phyloP scores from a whole-genome alignment of 2,797 vertebrate genomes.

The Martes flavigula region DNA sequence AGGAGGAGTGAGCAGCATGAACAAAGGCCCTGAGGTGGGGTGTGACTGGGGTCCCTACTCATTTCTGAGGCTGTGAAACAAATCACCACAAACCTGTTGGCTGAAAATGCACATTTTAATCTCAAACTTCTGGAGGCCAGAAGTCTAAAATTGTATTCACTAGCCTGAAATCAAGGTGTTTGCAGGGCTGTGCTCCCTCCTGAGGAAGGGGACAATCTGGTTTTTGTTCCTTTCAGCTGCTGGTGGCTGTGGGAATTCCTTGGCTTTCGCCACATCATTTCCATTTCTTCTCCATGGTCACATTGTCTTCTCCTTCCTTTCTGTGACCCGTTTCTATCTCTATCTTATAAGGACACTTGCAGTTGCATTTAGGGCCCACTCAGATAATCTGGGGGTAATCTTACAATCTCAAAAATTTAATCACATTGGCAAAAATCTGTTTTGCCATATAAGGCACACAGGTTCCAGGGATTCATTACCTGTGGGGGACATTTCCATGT shows the following conservation, averaged over 20 bases:
- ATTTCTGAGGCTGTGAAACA: not conserved
- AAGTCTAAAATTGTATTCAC: not conserved
- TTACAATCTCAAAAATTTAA: not conserved
- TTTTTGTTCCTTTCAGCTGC: not conserved
- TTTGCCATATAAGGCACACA: not conserved
- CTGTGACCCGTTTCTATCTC: not conserved
- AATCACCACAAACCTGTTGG: not conserved
- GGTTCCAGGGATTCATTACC: not conserved
- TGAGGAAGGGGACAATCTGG: not conserved
- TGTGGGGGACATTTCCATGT: not conserved
- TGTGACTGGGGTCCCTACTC: not conserved
- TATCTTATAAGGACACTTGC: not conserved
- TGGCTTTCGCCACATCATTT: not conserved
- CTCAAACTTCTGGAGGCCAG: not conserved
- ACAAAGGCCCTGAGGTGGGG: no score
- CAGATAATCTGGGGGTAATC: not conserved
- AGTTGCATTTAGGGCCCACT: not conserved
- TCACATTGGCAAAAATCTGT: not conserved
- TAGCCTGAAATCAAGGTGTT: not conserved
- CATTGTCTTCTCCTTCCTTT: not conserved
- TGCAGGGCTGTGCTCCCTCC: not conserved
- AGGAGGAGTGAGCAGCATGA: not conserved
- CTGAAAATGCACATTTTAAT: not conserved
- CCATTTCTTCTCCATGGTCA: not conserved
- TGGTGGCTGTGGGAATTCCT: not conserved